Percentiles rank a stretch among this genome's conserved stretches.
Evolutionary conservation across 2,797 vertebrate genomes (phyloP).

Genomic region (Sardinella longiceps): DNA sequence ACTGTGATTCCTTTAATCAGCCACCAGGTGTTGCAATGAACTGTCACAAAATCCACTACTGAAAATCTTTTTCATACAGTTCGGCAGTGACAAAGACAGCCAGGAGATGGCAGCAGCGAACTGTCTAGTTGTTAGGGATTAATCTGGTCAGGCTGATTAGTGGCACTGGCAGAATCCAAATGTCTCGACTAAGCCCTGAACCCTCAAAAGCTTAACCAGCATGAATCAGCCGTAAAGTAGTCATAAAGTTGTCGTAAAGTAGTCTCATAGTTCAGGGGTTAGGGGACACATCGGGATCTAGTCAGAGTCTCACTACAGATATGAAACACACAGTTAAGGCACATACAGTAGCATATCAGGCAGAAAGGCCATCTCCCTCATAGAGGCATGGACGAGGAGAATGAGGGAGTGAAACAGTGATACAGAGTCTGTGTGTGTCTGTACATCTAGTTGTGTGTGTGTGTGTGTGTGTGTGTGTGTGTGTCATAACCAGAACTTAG

Average conservation of each 20-base stretch:
- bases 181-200: too few relatives aligned
- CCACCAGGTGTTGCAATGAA: not conserved
- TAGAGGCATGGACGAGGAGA: not conserved
- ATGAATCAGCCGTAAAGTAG: too few relatives aligned
- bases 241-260: too few relatives aligned
- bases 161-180: not conserved
- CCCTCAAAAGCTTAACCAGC: too few relatives aligned
- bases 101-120: slow-evolving; percentile 48
- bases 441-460: not conserved
- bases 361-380: not conserved
- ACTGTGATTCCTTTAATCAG: not conserved
- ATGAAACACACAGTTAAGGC: not conserved
- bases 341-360: not conserved
- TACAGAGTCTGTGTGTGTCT: not conserved
- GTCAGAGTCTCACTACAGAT: not conserved
- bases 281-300: too few relatives aligned
- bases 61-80: not conserved
- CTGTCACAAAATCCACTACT: not conserved
- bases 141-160: not conserved
- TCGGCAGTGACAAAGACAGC: not conserved
- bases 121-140: not conserved
- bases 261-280: too few relatives aligned
- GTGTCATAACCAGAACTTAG: not conserved
- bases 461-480: not conserved
- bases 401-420: not conserved